Base-by-base conservation (phyloP, 2,113 vertebrate genomes). In the Pteropus alecto region DNA sequence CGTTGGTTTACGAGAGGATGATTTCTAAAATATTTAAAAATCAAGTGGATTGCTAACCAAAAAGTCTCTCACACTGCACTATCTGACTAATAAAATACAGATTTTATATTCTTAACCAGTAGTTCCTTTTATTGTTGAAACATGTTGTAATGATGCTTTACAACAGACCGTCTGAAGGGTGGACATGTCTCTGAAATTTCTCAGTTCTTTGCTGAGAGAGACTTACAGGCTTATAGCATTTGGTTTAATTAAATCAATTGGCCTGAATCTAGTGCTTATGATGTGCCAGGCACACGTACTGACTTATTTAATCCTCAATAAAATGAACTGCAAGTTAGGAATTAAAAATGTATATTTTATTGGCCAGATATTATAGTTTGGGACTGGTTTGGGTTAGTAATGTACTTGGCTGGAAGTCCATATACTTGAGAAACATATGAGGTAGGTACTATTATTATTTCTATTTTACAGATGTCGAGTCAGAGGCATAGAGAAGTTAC, bases 21-120 rank as follows among this genome's bases (percentile, higher is more conserved):
- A 70, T 54, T 94, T 81, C 79, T 58, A 60, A 97, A 84, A 67
- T 56, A 85, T 46, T 85, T 74, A 54, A 67, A 92, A 85, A 81
- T 15, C n/a, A 73, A 68, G 43, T 74, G 79, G 13, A 61, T 94
- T 43, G 46, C 28, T 67, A 74, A 61, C 24, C 14, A 28, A 56
- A 95, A 93, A 38, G 46, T 54, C 6, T 28, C 24, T 43, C n/a
- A 70, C 46, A 76, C 15, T 56, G 0, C 35, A 67, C n/a, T 33
- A 81, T 82, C 38, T 51, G 56, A 78, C 51, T 56, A 63, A 67
- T 48, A 78, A 93, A 73, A 93, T n/a, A 84, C 1, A 68, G 28
- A 58, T 58, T 90, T 86, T 87, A 56, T 74, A 63, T 90, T 90
- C 8, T 33, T 77, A 76, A 61, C 7, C 15, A 67, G n/a, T 85